A percentile compares a stretch with the other conserved stretches of the same genome.
Evolutionary conservation across 2,888 invertebrate species (phyloP).

Genomic region (Caenorhabditis sp.): DNA sequence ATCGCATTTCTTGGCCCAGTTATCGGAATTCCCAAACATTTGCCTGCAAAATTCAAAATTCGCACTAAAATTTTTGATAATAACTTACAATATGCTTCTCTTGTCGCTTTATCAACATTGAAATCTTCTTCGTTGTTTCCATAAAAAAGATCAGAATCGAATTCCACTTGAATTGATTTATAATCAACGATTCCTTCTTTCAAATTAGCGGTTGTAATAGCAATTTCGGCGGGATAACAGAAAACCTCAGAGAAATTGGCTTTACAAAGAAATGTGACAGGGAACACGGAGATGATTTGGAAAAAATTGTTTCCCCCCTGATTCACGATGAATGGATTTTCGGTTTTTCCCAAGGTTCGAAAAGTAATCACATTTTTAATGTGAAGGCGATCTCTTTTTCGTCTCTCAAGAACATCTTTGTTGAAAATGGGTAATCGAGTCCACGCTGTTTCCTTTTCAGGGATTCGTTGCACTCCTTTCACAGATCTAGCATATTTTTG

Average conservation of each 20-base stretch:
- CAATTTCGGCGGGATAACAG: conserved; percentile 18
- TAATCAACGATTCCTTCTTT: conserved; percentile 2
- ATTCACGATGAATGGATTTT: background rate
- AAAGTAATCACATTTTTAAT: background rate
- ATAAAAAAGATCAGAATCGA: background rate
- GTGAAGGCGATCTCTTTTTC: background rate
- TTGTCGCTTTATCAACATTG: background rate
- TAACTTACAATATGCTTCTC: background rate
- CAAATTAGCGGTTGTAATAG: conserved; percentile 13
- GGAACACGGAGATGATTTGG: conserved; percentile 15
- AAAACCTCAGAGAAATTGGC: background rate
- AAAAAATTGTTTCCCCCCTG: background rate
- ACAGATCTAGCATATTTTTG: background rate
- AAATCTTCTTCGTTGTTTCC: background rate
- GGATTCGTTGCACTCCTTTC: background rate
- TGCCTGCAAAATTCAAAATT: conserved; percentile 3
- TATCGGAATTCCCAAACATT: background rate
- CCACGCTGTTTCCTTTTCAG: background rate
- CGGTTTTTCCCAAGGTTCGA: background rate
- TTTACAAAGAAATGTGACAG: conserved; percentile 4
- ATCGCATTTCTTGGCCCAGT: background rate
- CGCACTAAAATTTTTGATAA: too few species aligned
- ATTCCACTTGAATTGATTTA: conserved; percentile 1
- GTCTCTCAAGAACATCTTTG: background rate
- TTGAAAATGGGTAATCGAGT: background rate